Conservation (phyloP, 1,140 invertebrate genomes). For the Pseudomyrmex pallidus region DNA sequence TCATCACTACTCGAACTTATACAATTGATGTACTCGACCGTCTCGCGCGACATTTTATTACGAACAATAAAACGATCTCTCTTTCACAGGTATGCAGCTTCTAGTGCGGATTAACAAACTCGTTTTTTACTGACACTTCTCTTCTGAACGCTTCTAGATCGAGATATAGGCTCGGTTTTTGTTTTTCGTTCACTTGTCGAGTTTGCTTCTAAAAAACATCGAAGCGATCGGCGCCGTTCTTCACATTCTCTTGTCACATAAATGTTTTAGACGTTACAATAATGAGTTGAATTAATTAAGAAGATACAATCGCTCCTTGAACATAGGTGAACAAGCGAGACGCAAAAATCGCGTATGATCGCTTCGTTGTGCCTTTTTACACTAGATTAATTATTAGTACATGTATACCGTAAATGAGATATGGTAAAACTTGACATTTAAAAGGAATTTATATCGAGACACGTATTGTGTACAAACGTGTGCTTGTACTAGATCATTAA, state of each 20-base stretch:
- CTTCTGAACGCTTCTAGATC: constrained; percentile 76
- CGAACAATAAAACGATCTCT: constrained; percentile 76
- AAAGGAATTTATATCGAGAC: constrained; percentile 7
- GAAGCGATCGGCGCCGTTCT: constrained; percentile 19
- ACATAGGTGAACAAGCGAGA: no score
- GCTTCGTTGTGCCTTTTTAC: constrained; percentile 21
- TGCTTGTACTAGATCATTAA: constrained; percentile 28
- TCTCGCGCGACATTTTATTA: constrained; percentile 65
- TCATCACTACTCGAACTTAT: constrained; percentile 54
- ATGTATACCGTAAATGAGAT: not conserved
- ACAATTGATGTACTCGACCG: constrained; percentile 26
- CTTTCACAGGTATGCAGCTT: constrained; percentile 84
- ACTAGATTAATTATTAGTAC: constrained; percentile 48
- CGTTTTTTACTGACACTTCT: constrained; percentile 74
- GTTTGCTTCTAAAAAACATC: constrained; percentile 24
- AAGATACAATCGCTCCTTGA: not conserved
- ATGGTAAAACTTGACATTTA: constrained; percentile 6
- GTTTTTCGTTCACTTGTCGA: constrained; percentile 61
- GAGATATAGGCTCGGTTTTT: constrained; percentile 78
- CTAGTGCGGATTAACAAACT: constrained; percentile 81
- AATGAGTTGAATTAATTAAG: not conserved
- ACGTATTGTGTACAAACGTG: constrained; percentile 3
- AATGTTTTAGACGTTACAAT: not conserved
- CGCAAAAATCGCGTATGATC: not conserved
- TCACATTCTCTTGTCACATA: not conserved